Conservation (phyloP, 2,888 invertebrate genomes). For the Netelia melanura region DNA sequence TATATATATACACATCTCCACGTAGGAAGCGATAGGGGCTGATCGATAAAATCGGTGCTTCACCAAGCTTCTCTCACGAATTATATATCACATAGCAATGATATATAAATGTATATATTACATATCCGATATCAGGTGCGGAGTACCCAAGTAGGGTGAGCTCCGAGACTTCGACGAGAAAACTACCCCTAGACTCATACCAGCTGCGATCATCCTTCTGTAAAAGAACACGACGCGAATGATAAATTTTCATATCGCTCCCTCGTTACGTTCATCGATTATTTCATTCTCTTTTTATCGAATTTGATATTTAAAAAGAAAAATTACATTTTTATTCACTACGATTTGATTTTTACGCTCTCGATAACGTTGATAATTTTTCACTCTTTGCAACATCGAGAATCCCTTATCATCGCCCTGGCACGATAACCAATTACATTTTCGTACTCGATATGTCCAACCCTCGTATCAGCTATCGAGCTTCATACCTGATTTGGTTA, state of each 20-base stretch:
- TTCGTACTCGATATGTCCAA: slow-evolving; percentile 51
- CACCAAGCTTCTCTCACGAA: slow-evolving; percentile 22
- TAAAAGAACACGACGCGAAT: background rate
- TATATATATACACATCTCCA: slow-evolving; percentile 2
- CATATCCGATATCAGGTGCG: slow-evolving; percentile 35
- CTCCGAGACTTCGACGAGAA: background rate
- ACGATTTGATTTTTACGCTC: background rate
- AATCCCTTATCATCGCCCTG: slow-evolving; percentile 15
- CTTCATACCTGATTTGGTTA: slow-evolving; percentile 50
- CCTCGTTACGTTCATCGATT: background rate
- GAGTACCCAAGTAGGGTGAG: slow-evolving; percentile 17
- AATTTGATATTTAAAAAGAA: background rate
- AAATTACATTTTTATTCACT: no score
- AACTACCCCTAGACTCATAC: slow-evolving; percentile 31
- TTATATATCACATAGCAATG: slow-evolving; percentile 28
- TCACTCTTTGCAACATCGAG: background rate
- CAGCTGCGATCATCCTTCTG: background rate
- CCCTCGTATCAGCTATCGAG: slow-evolving; percentile 34
- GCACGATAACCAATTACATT: slow-evolving; percentile 68
- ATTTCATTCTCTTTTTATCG: background rate
- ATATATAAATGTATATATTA: slow-evolving; percentile 30
- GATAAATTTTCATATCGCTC: background rate
- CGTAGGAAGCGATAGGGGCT: slow-evolving; percentile 18
- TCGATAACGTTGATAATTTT: background rate
- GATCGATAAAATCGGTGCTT: slow-evolving; percentile 59